Evolutionary conservation across 2,888 invertebrate species (phyloP).

Genomic region (Macrosiphum euphorbiae): DNA sequence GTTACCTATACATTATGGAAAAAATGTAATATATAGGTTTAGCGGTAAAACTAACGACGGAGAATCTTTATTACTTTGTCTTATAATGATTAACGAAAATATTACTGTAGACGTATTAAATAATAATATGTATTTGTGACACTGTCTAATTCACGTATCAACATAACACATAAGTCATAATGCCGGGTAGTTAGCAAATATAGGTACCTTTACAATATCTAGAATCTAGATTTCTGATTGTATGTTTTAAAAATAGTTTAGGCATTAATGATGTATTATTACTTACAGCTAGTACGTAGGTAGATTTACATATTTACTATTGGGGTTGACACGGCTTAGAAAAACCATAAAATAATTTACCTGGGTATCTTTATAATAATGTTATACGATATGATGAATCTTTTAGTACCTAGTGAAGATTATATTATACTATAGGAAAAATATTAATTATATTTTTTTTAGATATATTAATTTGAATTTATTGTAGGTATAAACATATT

Average conservation of each 20-base stretch:
- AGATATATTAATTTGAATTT: not conserved
- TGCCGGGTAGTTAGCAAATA: not conserved
- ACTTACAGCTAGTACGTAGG: not conserved
- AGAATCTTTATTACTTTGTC: not conserved
- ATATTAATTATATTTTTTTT: not conserved
- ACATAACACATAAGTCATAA: not conserved
- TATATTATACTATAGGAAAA: not conserved
- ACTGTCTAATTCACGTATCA: not conserved
- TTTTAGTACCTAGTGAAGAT: not conserved
- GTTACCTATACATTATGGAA: not conserved
- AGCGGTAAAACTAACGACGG: not conserved
- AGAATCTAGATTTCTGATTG: not conserved
- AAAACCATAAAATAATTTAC: too few species aligned
- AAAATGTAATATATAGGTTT: not conserved
- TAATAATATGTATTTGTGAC: not conserved
- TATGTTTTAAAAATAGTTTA: not conserved
- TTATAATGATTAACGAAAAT: slow-evolving; percentile 33
- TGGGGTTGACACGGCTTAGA: not conserved
- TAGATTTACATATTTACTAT: too few species aligned
- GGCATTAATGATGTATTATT: not conserved
- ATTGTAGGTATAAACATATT: not conserved
- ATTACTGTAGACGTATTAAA: slow-evolving; percentile 6
- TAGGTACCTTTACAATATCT: not conserved
- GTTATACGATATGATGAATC: too few species aligned
- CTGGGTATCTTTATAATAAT: too few species aligned